These are phyloP conservation scores for Lasioglossum oenotherae DNA, from an alignment of 2,888 invertebrate genomes.

Conservation along the genomic window DNA sequence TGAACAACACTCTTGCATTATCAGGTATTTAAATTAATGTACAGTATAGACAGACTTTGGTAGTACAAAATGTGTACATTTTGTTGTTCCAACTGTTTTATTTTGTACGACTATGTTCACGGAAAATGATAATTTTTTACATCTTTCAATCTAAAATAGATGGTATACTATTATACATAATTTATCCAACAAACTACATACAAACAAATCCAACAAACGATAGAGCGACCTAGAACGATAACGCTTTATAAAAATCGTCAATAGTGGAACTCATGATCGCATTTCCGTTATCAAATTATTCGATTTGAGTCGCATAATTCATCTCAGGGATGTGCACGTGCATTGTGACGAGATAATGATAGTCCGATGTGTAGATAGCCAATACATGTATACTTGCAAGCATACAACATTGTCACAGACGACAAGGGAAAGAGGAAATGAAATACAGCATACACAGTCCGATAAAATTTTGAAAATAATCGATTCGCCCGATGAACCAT, in stretches of 20 bases:
- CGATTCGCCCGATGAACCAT: neutral
- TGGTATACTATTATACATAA: neutral
- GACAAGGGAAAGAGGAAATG: conserved; percentile 32
- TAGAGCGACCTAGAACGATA: conserved; percentile 4
- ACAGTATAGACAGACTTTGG: no score
- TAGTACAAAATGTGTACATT: no score
- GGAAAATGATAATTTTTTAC: no score
- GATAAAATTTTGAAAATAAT: conserved; percentile 40
- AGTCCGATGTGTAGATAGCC: neutral
- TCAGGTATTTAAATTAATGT: no score
- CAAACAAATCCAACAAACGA: neutral
- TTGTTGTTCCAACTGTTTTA: no score
- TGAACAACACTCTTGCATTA: no score
- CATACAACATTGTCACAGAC: conserved; percentile 7
- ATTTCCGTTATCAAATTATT: conserved; percentile 45
- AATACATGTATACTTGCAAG: neutral
- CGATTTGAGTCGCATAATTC: conserved; percentile 10
- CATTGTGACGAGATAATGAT: neutral
- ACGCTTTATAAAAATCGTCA: conserved; percentile 23
- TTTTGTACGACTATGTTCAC: no score
- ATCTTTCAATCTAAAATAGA: neutral
- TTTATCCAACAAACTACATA: neutral
- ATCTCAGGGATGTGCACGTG: conserved; percentile 20
- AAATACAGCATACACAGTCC: conserved; percentile 54
- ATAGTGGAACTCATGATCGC: conserved; percentile 3